Conservation (phyloP, 2,888 invertebrate genomes). For the Cryptocheilus praepositus region DNA sequence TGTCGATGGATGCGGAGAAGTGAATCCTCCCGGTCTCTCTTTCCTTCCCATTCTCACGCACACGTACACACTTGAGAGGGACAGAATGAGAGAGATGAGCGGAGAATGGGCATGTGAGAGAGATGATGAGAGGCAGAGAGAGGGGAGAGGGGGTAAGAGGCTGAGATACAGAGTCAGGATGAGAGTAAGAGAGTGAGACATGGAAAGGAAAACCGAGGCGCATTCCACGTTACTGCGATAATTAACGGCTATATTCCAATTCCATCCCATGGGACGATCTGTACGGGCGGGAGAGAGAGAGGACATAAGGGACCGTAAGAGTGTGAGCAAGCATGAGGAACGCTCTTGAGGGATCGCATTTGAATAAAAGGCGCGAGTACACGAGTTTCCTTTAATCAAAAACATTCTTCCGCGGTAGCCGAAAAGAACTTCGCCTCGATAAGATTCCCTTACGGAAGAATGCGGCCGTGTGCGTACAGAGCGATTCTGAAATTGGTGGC, state of each 20-base stretch:
- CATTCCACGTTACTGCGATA: conserved; percentile 65
- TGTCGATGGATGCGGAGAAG: conserved; percentile 58
- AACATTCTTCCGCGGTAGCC: conserved; percentile 52
- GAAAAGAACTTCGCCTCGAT: conserved; percentile 14
- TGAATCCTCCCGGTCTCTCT: conserved; percentile 37
- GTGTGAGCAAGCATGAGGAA: background rate
- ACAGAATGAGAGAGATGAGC: conserved; percentile 20
- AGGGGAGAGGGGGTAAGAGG: conserved; percentile 7
- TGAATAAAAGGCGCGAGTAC: conserved; percentile 62
- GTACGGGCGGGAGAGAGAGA: background rate
- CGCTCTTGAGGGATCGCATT: conserved; percentile 30
- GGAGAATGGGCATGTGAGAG: conserved; percentile 1
- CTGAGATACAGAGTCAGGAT: conserved; percentile 16
- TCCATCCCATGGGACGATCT: conserved; percentile 52
- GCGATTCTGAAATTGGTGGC: background rate
- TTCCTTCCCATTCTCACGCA: conserved; percentile 4
- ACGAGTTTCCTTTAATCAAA: conserved; percentile 60
- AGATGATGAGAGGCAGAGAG: conserved; percentile 10
- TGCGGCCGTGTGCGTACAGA: too few relatives aligned
- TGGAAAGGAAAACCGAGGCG: conserved; percentile 52
- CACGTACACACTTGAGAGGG: background rate
- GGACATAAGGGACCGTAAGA: background rate
- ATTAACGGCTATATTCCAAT: conserved; percentile 63
- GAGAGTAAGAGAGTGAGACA: conserved; percentile 25
- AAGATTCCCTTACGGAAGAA: background rate